Percentiles rank a stretch among this genome's conserved stretches.
phyloP scores from a whole-genome alignment of 2,888 invertebrate species.

The Laspeyria flexula region DNA sequence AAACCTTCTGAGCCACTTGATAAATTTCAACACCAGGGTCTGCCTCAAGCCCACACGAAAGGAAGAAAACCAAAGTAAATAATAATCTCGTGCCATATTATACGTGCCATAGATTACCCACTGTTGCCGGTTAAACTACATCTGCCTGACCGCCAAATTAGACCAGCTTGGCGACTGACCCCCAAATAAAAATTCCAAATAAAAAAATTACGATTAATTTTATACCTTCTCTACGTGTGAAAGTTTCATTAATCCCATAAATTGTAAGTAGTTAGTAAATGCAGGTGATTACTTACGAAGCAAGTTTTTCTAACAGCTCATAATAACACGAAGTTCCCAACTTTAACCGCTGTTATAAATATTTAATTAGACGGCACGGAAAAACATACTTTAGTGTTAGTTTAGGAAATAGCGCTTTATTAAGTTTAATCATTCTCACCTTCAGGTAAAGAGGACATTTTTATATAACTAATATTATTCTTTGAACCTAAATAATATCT shows the following conservation, averaged over 20 bases:
- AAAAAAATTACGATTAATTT: too few species aligned
- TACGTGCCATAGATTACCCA: too few species aligned
- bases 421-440: constrained; percentile 71
- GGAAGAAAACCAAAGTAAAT: too few species aligned
- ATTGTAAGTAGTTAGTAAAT: constrained; percentile 15
- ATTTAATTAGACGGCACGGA: constrained; percentile 62
- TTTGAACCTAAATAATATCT: neutral
- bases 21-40: too few species aligned
- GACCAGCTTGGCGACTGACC: too few species aligned
- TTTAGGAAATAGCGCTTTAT: constrained; percentile 67
- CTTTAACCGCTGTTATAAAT: constrained; percentile 61
- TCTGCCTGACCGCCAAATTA: too few species aligned
- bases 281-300: constrained; percentile 42
- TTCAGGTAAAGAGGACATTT: constrained; percentile 55
- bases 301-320: constrained; percentile 58
- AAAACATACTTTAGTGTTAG: constrained; percentile 52
- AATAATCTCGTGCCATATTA: too few species aligned
- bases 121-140: too few species aligned
- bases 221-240: constrained; percentile 18
- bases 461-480: constrained; percentile 44
- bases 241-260: constrained; percentile 16
- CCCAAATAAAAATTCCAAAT: too few species aligned
- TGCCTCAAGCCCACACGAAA: too few species aligned
- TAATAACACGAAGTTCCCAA: constrained; percentile 60
- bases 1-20: too few species aligned